Evolutionary conservation across 2,113 vertebrate species (phyloP).

Genomic region (Lepisosteus oculatus): DNA sequence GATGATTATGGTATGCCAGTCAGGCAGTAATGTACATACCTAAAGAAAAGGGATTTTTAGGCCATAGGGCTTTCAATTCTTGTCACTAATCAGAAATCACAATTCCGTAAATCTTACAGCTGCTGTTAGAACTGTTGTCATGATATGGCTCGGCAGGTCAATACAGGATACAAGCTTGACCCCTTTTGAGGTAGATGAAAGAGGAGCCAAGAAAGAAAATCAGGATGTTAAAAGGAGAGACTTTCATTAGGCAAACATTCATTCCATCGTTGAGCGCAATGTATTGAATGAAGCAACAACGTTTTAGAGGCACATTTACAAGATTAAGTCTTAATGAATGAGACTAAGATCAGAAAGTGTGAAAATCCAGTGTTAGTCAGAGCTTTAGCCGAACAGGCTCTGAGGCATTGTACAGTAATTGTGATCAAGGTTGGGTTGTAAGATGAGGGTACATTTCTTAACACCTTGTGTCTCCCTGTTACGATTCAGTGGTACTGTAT

Average conservation of each 20-base stretch:
- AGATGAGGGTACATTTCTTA: too few species aligned
- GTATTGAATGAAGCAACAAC: constrained; percentile 50
- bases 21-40: not conserved
- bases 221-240: constrained; percentile 46
- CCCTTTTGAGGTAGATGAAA: too few species aligned
- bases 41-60: not conserved
- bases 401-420: too few species aligned
- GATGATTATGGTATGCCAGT: not conserved
- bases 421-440: too few species aligned
- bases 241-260: constrained; percentile 55
- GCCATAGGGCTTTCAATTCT: not conserved
- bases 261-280: constrained; percentile 34
- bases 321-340: constrained; percentile 62
- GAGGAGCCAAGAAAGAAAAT: constrained; percentile 32
- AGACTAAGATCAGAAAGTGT: constrained; percentile 41
- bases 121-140: constrained; percentile 12
- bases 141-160: constrained; percentile 31
- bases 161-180: not conserved
- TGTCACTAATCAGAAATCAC: not conserved
- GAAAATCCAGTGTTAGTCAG: constrained; percentile 25
- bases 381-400: too few species aligned
- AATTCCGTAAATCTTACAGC: not conserved
- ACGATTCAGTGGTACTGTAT: too few species aligned
- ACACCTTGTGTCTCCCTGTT: too few species aligned
- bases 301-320: constrained; percentile 38